Evolutionary conservation across 1,140 invertebrate genomes (phyloP), one percentile per base, ranked within the genome.

Genomic region (Brachionus rotundiformis): DNA sequence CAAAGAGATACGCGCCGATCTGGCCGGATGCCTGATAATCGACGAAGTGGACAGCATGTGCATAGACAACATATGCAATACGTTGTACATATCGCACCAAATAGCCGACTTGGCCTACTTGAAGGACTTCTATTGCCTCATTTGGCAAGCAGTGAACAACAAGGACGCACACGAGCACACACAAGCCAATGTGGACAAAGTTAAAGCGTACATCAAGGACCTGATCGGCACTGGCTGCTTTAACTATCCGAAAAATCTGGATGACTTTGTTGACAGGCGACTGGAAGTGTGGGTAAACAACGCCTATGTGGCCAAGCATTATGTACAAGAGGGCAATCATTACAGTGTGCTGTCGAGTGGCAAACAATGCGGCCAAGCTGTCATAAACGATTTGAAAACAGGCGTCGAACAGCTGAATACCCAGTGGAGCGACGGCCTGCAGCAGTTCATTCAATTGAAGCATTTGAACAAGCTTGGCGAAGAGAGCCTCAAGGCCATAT

Each of bases 381-480:
- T 68, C 0, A 47, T 73, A 0, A 73, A 73, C 7, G 36, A 73
- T 7, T 8, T 44, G 25, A 16, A 54, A 25, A 81, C 79, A 27
- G 79, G 79, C 1, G 39, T 81, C 10, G 79, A 59, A 68, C 79
- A 81, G 16, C 5, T 49, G 6, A 33, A 47, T 3, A 81, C 59
- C 1, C 49, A 49, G 3, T 81, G 79, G 79, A 68, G 79, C 5
- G 79, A 81, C 23, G 79, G 79, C 23, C 29, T 81, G 10, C 79
- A 81, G 2, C 79, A 81, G 31, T 81, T 81, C 19, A 29, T 81
- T 29, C 79, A 81, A 33, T 19, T 81, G 5, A 81, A 81, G 16
- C 79, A 81, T 25, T 25, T 8, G 2, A 39, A 39, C 16, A 77
- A 36, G 36, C 36, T 77, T 0, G 33, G 4, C 10, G 29, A 23